Base-by-base conservation (phyloP, 1,140 invertebrate genomes). In the Eumeta japonica region DNA sequence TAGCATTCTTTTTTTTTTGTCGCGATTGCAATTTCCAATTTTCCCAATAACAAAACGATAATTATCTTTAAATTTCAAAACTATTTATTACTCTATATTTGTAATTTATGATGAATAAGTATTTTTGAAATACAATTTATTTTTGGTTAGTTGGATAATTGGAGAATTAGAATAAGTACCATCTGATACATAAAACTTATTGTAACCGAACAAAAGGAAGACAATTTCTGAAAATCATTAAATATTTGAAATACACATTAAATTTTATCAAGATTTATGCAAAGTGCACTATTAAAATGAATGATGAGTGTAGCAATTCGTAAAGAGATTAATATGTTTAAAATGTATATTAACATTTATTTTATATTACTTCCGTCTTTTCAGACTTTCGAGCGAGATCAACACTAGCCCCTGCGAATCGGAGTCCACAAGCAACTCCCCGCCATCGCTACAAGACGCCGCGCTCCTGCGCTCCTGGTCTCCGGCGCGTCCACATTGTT, bases 381-480 rank as follows among this genome's bases (percentile, higher is more conserved):
- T 3, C 49, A 73, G 70, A 49, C 52, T 74, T 48, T 64, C 64
- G 33, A 51, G 58, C 34, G 70, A 71, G 55, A 49, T 63, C 43
- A 71, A 65, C 46, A 55, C 63, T 16, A 67, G 63, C 38, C 70
- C 70, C 10, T 70, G 65, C 46, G 63, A 64, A 48, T 74, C 70
- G 5, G 70, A 71, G 47, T 74, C 70, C 12, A 71, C 66, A 1
- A 70, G 64, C 9, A 60, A 68, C 16, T 74, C 70, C 1, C 70
- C 70, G 3, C 70, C 66, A 27, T 66, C 66, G 5, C 59, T 74
- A 2, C 70, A 74, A 39, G 70, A 74, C 63, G 66, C 60, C 36
- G 50, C 62, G 16, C 50, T 74, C 70, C 70, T 33, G 66, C 68
- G 35, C 59, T 74, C n/a, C 49, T 74, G 67, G 67, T 67, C 2